Conservation (phyloP, 2,888 invertebrate genomes). For the Erannis defoliaria region DNA sequence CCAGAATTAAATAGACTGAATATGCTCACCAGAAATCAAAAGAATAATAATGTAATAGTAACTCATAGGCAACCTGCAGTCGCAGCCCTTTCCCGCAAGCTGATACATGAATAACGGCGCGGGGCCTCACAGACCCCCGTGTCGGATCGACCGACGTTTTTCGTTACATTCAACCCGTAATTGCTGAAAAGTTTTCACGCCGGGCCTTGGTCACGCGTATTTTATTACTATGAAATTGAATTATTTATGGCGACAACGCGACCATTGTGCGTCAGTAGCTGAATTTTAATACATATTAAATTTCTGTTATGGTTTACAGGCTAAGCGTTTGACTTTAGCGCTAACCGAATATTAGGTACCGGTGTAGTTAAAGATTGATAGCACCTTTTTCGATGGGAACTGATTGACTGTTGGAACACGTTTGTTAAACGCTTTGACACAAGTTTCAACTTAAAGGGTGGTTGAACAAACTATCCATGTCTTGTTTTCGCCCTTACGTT, state of each 20-base stretch:
- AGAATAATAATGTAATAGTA: constrained; percentile 34
- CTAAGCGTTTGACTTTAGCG: constrained; percentile 9
- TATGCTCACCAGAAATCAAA: too few relatives aligned
- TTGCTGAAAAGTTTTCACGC: constrained; percentile 87
- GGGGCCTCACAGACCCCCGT: constrained; percentile 45
- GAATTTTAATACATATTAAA: constrained; percentile 80
- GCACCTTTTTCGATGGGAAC: not conserved
- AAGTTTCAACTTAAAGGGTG: not conserved
- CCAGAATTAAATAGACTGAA: constrained; percentile 14
- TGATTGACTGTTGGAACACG: not conserved
- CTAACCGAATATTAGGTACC: not conserved
- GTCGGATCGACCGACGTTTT: constrained; percentile 77
- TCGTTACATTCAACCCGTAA: constrained; percentile 85
- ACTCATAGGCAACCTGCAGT: constrained; percentile 33
- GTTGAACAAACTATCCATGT: not conserved
- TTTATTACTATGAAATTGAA: constrained; percentile 87
- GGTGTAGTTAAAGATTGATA: not conserved
- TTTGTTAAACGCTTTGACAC: not conserved
- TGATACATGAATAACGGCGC: constrained; percentile 55
- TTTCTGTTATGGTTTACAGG: constrained; percentile 53
- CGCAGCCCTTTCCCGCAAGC: constrained; percentile 51
- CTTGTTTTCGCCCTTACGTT: too few relatives aligned
- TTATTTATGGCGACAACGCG: constrained; percentile 82
- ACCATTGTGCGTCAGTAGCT: constrained; percentile 78
- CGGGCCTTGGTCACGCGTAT: constrained; percentile 83